Percentiles rank a stretch among this genome's conserved stretches.
Conservation (phyloP, 2,113 vertebrate genomes). For the Microcebus tavaratra region DNA sequence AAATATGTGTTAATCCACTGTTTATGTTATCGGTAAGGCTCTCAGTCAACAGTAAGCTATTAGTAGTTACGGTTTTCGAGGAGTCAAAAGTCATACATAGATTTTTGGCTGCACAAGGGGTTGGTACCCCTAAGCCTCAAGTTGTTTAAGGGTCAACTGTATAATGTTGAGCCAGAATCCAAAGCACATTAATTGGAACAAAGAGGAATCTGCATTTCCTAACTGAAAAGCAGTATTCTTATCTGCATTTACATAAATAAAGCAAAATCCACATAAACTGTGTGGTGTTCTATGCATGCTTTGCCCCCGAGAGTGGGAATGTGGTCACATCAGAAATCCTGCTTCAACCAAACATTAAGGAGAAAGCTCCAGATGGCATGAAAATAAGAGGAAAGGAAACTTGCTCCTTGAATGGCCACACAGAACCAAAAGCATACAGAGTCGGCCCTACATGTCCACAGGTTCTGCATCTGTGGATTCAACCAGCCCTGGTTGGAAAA, state of each 20-base stretch:
- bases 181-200: neutral
- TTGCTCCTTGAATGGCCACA: neutral
- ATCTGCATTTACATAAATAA: neutral
- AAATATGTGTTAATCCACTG: neutral
- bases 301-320: neutral
- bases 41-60: neutral
- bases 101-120: neutral
- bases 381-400: neutral
- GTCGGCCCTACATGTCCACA: neutral
- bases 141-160: neutral
- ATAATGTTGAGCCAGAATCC: neutral
- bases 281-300: neutral
- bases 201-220: neutral
- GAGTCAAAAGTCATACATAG: neutral
- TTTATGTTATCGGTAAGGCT: neutral
- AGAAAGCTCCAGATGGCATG: neutral
- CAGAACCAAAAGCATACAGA: neutral
- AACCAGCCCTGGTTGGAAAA: neutral
- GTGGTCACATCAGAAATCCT: neutral
- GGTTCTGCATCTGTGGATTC: neutral
- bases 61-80: neutral
- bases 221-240: neutral
- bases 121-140: neutral
- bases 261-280: neutral
- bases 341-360: neutral